Base-by-base conservation (phyloP, 2,888 invertebrate genomes). In the Penaeus monodon region DNA sequence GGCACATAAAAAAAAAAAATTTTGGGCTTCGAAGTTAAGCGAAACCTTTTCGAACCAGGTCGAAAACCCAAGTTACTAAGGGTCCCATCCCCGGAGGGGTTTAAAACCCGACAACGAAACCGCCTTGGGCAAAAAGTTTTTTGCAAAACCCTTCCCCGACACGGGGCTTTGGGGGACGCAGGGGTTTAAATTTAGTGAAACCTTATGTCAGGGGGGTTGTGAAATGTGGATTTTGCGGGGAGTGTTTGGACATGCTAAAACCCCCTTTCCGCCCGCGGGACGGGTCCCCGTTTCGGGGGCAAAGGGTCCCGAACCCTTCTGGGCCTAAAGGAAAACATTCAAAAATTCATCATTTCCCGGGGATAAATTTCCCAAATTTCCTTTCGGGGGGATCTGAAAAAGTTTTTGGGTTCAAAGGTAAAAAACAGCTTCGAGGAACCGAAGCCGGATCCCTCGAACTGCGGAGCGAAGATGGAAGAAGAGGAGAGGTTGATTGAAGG, bases 151-250 rank as follows among this genome's bases (percentile, higher is more conserved):
- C 17, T n/a, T n/a, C 3, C 57, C 57, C 57, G 57, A 57, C 3
- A 20, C 57, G 1, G 57, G 57, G 14, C 44, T 82, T 27, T 82
- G 86, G 63, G 12, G 38, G 24, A 68, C 63, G 27, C 86, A 86
- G 24, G 70, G 86, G 17, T 27, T 12, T 24, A 33, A n/a, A n/a
- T n/a, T n/a, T 86, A 49, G 44, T 86, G 38, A 57, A 82, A 29
- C 33, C 68, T 17, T 86, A 82, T 86, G 86, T 64, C 66, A 66
- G 17, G 14, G 49, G 17, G 14, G 49, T 1, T 86, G 86, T 38
- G 82, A 82, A 74, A 64, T 68, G 82, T 86, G 86, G 86, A 74
- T 74, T 74, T 17, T 86, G 86, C n/a, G 64, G 79, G 22, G 73
- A 29, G 12, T 86, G 86, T 27, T 44, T 86, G 22, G 44, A 63